Evolutionary conservation across 1,140 invertebrate species (phyloP).

Genomic region (Campoletis sonorensis): DNA sequence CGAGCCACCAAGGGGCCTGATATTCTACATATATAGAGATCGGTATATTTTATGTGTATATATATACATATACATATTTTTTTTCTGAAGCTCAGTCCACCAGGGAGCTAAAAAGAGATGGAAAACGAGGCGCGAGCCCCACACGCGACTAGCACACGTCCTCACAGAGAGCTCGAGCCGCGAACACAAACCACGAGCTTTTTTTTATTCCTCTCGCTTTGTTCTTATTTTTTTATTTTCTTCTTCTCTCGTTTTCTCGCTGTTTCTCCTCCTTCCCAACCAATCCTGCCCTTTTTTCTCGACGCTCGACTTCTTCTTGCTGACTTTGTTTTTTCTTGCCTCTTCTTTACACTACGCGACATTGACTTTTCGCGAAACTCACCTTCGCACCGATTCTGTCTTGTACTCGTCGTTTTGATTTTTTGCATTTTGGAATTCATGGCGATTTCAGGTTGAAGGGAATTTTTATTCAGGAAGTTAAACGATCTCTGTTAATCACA

Average conservation of each 20-base stretch:
- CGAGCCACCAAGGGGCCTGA: slow-evolving; percentile 26
- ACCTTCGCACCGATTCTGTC: no score
- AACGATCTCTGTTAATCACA: no score
- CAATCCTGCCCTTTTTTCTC: neutral
- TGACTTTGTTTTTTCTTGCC: neutral
- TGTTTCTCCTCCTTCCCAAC: neutral
- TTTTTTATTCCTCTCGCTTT: slow-evolving; percentile 27
- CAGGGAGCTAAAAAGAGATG: slow-evolving; percentile 49
- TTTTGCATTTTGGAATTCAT: no score
- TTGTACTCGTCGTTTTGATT: no score
- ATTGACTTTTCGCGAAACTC: no score
- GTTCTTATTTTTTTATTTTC: slow-evolving; percentile 25
- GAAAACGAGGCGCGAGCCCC: slow-evolving; percentile 55
- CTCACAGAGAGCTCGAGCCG: slow-evolving; percentile 47
- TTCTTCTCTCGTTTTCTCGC: slow-evolving; percentile 22
- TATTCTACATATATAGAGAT: neutral
- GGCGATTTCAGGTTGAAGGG: no score
- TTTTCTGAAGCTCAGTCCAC: slow-evolving; percentile 2
- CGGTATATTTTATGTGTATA: slow-evolving; percentile 15
- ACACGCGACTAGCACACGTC: slow-evolving; percentile 61
- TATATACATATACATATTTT: slow-evolving; percentile 7
- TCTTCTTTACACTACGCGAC: neutral
- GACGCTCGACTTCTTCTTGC: neutral
- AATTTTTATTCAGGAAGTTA: no score
- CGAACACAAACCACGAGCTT: slow-evolving; percentile 46